Evolutionary conservation across 2,888 invertebrate genomes (phyloP), one percentile per base, ranked within the genome.

Genomic region (Amitus sp.): DNA sequence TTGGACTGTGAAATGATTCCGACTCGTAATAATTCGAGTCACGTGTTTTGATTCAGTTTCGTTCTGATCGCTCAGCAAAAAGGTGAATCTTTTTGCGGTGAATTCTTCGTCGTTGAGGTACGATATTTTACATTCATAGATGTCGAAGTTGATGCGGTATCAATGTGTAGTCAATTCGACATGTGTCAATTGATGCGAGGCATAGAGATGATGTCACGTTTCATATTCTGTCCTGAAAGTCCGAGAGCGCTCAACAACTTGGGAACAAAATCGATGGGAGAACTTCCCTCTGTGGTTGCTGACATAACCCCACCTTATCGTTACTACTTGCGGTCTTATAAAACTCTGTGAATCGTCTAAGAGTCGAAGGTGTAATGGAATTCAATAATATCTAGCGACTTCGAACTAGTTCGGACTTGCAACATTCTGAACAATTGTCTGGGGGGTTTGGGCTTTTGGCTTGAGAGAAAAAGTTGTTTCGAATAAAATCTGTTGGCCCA

Each of bases 141-240:
- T 12, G 33, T 3, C 33, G 33, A 33, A 33, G 33, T 33, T 33
- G 33, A 9, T 33, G 33, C 12, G 33, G 12, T 33, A 54, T 58
- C 57, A 57, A 62, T 54, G 54, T 47, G 19, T 33, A 51, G 51
- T 52, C 59, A 57, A 58, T 63, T 59, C 59, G 52, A 63, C 52
- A 40, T 30, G 55, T 52, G 63, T 55, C 51, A 62, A 48, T 18
- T 50, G 45, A 40, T 46, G 48, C 49, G 37, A 59, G 58, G 55
- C 52, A 47, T 28, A 42, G 55, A 48, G 59, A 55, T 54, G 55
- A 46, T 42, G 55, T 55, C 55, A 63, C 59, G 52, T 55, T 63
- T 63, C 55, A 59, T 55, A 58, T 52, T 58, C 58, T 47, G 48
- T 45, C 59, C 45, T 55, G 59, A 48, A 59, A 45, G 51, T 59